Evolutionary conservation across 2,797 vertebrate species (phyloP).

Genomic region (Nyctalus aviator): DNA sequence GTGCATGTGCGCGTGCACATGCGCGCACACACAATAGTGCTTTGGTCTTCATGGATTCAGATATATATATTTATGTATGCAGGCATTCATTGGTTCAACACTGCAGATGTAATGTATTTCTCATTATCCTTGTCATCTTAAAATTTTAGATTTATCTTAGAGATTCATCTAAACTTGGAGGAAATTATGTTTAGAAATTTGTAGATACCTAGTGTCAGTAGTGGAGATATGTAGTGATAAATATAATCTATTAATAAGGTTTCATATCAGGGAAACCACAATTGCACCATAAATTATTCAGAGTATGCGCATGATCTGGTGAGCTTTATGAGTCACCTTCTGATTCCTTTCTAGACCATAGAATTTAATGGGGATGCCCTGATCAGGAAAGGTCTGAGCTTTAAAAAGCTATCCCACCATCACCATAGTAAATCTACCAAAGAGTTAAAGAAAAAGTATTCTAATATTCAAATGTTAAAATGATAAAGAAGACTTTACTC

Average conservation of each 20-base stretch:
- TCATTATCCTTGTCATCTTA: background rate
- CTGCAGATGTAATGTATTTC: background rate
- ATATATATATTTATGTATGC: background rate
- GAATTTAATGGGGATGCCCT: background rate
- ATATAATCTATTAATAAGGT: background rate
- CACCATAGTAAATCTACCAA: background rate
- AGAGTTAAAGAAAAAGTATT: background rate
- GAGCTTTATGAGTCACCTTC: background rate
- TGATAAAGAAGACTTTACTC: background rate
- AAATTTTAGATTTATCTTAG: background rate
- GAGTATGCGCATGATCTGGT: background rate
- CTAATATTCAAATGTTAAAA: background rate
- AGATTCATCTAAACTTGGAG: background rate
- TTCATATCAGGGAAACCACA: background rate
- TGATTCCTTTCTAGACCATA: background rate
- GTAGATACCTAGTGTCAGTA: background rate
- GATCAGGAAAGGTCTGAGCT: background rate
- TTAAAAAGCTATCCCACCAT: background rate
- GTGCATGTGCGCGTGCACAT: background rate
- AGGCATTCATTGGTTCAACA: background rate
- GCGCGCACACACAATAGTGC: background rate
- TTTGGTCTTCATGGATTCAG: background rate
- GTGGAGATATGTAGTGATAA: background rate
- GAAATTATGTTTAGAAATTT: slow-evolving; percentile 3
- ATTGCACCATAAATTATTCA: background rate